Evolutionary conservation across 2,113 vertebrate genomes (phyloP).

Genomic region (Nanorana parkeri): DNA sequence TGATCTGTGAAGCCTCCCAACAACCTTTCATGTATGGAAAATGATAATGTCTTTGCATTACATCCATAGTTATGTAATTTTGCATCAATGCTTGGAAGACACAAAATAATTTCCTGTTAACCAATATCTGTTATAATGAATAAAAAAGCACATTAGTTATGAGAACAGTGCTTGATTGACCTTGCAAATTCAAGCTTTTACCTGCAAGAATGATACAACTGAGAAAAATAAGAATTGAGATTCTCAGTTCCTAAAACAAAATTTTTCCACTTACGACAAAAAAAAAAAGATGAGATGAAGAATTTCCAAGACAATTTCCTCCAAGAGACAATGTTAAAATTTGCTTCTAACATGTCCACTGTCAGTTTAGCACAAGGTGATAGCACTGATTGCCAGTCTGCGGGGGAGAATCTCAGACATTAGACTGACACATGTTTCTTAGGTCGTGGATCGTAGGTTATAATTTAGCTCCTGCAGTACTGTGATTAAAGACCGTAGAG

Average conservation of each 20-base stretch:
- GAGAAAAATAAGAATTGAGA: too few species aligned
- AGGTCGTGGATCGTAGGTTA: slow-evolving; percentile 9
- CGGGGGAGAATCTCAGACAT: slow-evolving; percentile 10
- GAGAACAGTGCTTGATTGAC: too few species aligned
- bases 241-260: background rate
- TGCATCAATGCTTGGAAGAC: too few species aligned
- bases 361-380: background rate
- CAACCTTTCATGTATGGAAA: too few species aligned
- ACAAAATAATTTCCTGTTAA: too few species aligned
- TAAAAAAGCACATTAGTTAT: too few species aligned
- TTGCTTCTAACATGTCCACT: background rate
- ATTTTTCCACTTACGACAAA: background rate
- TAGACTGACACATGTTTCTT: slow-evolving; percentile 12
- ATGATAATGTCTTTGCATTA: too few species aligned
- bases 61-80: too few species aligned
- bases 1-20: too few species aligned
- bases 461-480: slow-evolving; percentile 32
- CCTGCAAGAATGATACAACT: too few species aligned
- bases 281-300: background rate
- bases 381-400: slow-evolving; percentile 5
- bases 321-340: background rate
- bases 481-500: slow-evolving; percentile 30
- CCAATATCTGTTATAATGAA: too few species aligned
- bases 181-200: too few species aligned
- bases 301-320: background rate